Evolutionary conservation across 2,113 vertebrate genomes (phyloP), one percentile per base, ranked within the genome.

Genomic region (Chaetodon trifascialis): DNA sequence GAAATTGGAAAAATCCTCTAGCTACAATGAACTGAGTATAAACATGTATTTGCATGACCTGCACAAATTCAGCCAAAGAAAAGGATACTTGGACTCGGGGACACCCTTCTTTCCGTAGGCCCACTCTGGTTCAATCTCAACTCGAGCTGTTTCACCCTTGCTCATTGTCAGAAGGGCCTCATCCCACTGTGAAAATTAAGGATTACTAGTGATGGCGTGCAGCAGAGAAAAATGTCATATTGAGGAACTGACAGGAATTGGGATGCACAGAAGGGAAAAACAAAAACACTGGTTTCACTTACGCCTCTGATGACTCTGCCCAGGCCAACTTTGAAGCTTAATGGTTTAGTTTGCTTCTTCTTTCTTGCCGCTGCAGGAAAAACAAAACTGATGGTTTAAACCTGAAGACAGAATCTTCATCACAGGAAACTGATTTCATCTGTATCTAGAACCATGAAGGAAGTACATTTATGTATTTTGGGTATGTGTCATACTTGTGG

Each of bases 41-140:
- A 14, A 44, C 25, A 59, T 49, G 23, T 1, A 38, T 72, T 44
- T 16, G 58, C 7, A 68, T 11, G 17, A 34, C 7, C 47, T 64
- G 34, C 44, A 55, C 2, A 25, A 21, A 55, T 17, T 4, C 11
- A n/a, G 19, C 9, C 11, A 4, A 9, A 42, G 36, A 49, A 84
- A 97, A 99, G 97, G 98, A 99, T 99, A 99, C 97, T 99, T 99
- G 19, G 96, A 96, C 0, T 99, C 98, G 0, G 98, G 97, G 75
- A 97, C 91, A 6, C 98, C 98, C 84, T 99, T 99, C 93, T 94
- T 98, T 38, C 98, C 98, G 0, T 99, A 99, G 0, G 96, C 98
- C 98, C 98, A 99, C 89, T 99, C 98, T 0, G 98, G 91, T 84
- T 99, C 97, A 0, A 99, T 99, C 89, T 98, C 97, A 87, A 99